These are phyloP conservation scores for Entomobrya multifasciata DNA, from an alignment of 2,888 invertebrate species.

Conservation along the genomic window DNA sequence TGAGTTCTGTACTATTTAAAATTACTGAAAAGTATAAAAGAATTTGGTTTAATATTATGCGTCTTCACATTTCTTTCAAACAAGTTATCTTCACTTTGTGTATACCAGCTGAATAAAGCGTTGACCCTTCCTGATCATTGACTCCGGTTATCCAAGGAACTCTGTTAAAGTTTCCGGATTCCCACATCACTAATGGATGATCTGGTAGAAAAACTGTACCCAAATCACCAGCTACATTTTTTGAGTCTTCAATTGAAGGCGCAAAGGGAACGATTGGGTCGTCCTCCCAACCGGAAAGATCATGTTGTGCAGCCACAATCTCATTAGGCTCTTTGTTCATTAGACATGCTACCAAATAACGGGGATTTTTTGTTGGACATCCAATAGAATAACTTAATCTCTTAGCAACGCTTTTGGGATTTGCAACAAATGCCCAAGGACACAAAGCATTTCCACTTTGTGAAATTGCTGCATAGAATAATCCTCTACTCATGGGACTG, in stretches of 20 bases:
- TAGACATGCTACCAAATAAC: slow-evolving; percentile 74
- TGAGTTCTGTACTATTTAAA: slow-evolving; percentile 74
- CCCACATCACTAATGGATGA: slow-evolving; percentile 69
- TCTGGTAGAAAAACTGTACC: slow-evolving; percentile 76
- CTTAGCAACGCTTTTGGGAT: slow-evolving; percentile 73
- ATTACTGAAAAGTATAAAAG: slow-evolving; percentile 70
- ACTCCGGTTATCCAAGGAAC: slow-evolving; percentile 76
- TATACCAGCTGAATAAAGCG: slow-evolving; percentile 75
- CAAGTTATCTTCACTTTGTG: too few relatives aligned
- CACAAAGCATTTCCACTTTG: slow-evolving; percentile 76
- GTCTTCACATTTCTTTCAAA: too few relatives aligned
- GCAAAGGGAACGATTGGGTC: slow-evolving; percentile 76
- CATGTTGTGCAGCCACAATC: slow-evolving; percentile 76
- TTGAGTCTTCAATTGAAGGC: slow-evolving; percentile 73
- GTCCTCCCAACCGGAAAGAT: slow-evolving; percentile 71
- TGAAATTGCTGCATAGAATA: slow-evolving; percentile 73
- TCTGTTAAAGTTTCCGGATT: slow-evolving; percentile 69
- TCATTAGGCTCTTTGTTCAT: slow-evolving; percentile 75
- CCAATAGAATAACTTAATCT: slow-evolving; percentile 68
- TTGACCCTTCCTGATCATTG: slow-evolving; percentile 73
- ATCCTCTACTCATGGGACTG: slow-evolving; percentile 74
- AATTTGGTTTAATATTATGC: too few relatives aligned
- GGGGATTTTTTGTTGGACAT: slow-evolving; percentile 72
- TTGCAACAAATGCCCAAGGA: slow-evolving; percentile 75
- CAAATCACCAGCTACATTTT: slow-evolving; percentile 38